These are phyloP conservation scores for Ochotona curzoniae DNA, from an alignment of 2,113 vertebrate genomes.

Conservation along the genomic window DNA sequence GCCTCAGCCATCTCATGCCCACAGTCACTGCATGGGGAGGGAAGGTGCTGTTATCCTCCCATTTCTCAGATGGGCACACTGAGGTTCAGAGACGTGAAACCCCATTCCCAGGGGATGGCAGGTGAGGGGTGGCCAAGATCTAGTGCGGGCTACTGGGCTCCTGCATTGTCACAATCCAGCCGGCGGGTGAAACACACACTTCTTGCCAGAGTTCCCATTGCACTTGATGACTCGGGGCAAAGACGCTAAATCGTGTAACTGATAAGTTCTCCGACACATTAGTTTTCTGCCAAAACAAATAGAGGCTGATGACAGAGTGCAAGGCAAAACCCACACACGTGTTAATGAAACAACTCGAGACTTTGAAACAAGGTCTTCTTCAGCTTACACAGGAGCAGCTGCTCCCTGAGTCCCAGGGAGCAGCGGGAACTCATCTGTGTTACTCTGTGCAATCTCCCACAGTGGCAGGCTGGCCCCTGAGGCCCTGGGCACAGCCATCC, in stretches of 20 bases:
- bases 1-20: too few relatives aligned
- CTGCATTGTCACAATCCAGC: neutral
- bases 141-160: neutral
- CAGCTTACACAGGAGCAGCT: rapidly evolving
- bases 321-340: neutral
- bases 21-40: too few relatives aligned
- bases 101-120: neutral
- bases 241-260: neutral
- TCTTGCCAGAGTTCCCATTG: neutral
- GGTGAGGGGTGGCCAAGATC: too few relatives aligned
- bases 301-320: neutral
- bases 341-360: slow-evolving; percentile 3
- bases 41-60: too few relatives aligned
- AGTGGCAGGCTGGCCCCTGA: neutral
- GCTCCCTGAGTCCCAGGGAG: neutral
- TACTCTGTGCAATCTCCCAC: neutral
- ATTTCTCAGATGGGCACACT: neutral
- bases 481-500: rapidly evolving
- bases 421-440: rapidly evolving
- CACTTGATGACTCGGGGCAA: neutral
- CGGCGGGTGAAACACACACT: neutral
- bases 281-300: slow-evolving; percentile 11
- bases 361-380: neutral
- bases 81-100: neutral
- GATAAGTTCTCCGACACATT: neutral